These are phyloP conservation scores for Piaya cayana DNA, from an alignment of 2,113 vertebrate genomes.

Conservation along the genomic window DNA sequence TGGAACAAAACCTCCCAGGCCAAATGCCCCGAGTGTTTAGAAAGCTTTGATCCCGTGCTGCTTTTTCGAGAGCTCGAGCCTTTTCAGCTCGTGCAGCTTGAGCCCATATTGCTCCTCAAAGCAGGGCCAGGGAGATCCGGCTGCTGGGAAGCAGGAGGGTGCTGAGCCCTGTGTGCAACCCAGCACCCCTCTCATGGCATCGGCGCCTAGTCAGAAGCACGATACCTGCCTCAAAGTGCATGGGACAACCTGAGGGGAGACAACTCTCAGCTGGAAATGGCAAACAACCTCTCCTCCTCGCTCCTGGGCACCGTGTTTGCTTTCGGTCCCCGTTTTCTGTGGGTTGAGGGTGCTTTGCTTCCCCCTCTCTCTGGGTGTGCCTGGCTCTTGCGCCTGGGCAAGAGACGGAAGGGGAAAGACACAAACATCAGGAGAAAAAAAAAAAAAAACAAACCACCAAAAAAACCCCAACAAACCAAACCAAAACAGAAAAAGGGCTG, in stretches of 20 bases:
- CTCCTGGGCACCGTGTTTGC: fast-evolving
- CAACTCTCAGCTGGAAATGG: fast-evolving
- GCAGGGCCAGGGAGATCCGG: background rate
- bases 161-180: background rate
- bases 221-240: fast-evolving
- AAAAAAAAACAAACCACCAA: background rate
- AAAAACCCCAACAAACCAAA: too few species aligned
- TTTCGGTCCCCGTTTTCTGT: fast-evolving
- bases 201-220: background rate
- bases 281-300: background rate
- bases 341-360: background rate
- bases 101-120: background rate
- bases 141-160: background rate
- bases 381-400: slow-evolving; percentile 13
- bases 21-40: slow-evolving; percentile 52
- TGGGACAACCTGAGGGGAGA: background rate
- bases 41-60: slow-evolving; percentile 40
- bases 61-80: slow-evolving; percentile 18
- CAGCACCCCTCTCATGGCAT: background rate
- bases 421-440: background rate
- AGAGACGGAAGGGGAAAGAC: slow-evolving; percentile 15
- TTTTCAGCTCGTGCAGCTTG: background rate
- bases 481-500: slow-evolving; percentile 33
- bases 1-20: slow-evolving; percentile 39
- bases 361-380: background rate